Evolutionary conservation across 2,888 invertebrate genomes (phyloP).

Genomic region (Scaeva pyrastri): DNA sequence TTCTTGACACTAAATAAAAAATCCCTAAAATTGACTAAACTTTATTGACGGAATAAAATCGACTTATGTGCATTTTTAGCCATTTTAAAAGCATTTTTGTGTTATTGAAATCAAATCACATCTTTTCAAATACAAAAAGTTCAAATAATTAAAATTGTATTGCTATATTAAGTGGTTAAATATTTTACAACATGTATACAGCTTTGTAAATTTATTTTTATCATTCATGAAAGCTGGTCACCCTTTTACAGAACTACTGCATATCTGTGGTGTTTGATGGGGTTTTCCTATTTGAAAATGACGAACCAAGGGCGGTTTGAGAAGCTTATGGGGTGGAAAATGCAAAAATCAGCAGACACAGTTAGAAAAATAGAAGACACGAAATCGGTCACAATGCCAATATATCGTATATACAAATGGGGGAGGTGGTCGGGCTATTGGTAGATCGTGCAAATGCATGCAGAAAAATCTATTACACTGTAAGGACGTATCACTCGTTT

Average conservation of each 20-base stretch:
- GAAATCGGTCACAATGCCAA: conserved; percentile 43
- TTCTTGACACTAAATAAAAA: too few relatives aligned
- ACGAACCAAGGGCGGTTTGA: conserved; percentile 37
- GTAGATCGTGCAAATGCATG: conserved; percentile 24
- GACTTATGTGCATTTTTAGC: too few relatives aligned
- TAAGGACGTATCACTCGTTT: too few relatives aligned
- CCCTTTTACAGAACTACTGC: not conserved
- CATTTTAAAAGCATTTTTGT: too few relatives aligned
- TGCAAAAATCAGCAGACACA: conserved; percentile 53
- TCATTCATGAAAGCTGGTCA: not conserved
- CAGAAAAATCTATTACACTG: conserved; percentile 11
- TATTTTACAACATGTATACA: too few relatives aligned
- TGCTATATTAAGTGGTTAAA: too few relatives aligned
- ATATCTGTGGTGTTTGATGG: not conserved
- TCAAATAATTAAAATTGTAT: too few relatives aligned
- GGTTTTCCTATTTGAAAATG: conserved; percentile 29
- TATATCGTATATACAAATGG: not conserved
- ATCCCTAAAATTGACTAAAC: too few relatives aligned
- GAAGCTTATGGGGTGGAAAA: conserved; percentile 46
- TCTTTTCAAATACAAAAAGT: too few relatives aligned
- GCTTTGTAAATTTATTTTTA: too few relatives aligned
- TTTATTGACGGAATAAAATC: too few relatives aligned
- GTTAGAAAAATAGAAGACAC: conserved; percentile 12
- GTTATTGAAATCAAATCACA: too few relatives aligned
- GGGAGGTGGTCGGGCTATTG: not conserved